Base-by-base conservation (phyloP, 2,888 invertebrate genomes). In the Pogonocherus hispidulus region DNA sequence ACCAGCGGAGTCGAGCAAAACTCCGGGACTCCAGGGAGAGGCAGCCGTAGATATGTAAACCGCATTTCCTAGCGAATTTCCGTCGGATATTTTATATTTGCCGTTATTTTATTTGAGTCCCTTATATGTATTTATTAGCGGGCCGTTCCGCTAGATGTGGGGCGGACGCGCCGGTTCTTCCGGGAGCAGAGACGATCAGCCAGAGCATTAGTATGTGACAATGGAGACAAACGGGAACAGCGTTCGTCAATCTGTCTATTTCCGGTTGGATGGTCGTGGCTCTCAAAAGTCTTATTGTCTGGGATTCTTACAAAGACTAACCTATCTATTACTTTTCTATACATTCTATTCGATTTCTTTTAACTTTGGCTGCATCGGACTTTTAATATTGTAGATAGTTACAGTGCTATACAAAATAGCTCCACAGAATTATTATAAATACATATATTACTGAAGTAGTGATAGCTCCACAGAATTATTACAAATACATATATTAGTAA, bases 201-300 rank as follows among this genome's bases (percentile, higher is more conserved):
- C 55, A 76, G 76, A 74, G 76, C 80, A 80, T 81, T 81, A 80
- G 76, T 79, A 79, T 78, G 80, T 80, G 81, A 82, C 81, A 82
- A 82, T 80, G 76, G 81, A 75, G 82, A 82, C 78, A 81, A 81
- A 82, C 80, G 80, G 69, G 81, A 80, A 83, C 83, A 83, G 76
- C 81, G 82, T 82, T 83, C 79, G 82, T 83, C 83, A 83, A 83
- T 83, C 82, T 81, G 73, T 77, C 72, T 78, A 77, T 83, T 83
- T 83, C 83, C 83, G 81, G 82, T 81, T 81, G 81, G 80, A 81
- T 82, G 80, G 78, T 70, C 78, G 76, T 77, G 76, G 71, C 73
- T 77, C 75, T 76, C 72, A 63, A 67, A 41, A 41, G 41, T 41
- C 41, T 41, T 41, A 41, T 41, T 41, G 41, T 41, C 41, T 14